Evolutionary conservation across 2,888 invertebrate species (phyloP).

Genomic region (Cheilosia soror): DNA sequence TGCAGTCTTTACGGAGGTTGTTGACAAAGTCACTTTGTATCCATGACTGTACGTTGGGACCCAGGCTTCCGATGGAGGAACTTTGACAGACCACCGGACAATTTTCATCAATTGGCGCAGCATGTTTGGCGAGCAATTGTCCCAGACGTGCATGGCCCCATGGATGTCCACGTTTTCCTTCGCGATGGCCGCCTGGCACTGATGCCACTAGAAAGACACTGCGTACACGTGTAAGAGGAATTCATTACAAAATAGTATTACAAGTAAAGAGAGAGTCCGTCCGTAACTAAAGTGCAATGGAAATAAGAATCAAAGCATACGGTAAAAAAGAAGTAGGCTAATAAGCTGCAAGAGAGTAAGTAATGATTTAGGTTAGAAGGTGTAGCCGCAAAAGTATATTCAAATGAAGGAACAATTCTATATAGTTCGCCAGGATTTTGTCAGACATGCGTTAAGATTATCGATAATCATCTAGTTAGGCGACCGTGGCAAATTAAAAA

Average conservation of each 20-base stretch:
- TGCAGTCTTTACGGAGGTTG: conserved; percentile 85
- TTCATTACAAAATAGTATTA: too few species aligned
- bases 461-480: too few species aligned
- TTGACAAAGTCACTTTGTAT: conserved; percentile 90
- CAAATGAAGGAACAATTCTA: too few species aligned
- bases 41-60: conserved; percentile 89
- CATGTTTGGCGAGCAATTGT: conserved; percentile 87
- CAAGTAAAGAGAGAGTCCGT: background rate
- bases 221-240: background rate
- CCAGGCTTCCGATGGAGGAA: conserved; percentile 95
- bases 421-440: too few species aligned
- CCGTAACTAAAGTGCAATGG: background rate
- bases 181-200: conserved; percentile 92
- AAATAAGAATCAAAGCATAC: background rate
- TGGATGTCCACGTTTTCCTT: conserved; percentile 83
- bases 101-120: conserved; percentile 84
- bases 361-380: too few species aligned
- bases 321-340: background rate
- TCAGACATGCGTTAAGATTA: too few species aligned
- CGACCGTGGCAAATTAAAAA: too few species aligned
- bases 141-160: conserved; percentile 88
- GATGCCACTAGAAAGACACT: conserved; percentile 95
- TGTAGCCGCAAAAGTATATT: too few species aligned
- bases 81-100: conserved; percentile 94
- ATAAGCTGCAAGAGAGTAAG: too few species aligned